Conservation (phyloP, 2,113 vertebrate species). For the Oxygymnocypris stewartii region DNA sequence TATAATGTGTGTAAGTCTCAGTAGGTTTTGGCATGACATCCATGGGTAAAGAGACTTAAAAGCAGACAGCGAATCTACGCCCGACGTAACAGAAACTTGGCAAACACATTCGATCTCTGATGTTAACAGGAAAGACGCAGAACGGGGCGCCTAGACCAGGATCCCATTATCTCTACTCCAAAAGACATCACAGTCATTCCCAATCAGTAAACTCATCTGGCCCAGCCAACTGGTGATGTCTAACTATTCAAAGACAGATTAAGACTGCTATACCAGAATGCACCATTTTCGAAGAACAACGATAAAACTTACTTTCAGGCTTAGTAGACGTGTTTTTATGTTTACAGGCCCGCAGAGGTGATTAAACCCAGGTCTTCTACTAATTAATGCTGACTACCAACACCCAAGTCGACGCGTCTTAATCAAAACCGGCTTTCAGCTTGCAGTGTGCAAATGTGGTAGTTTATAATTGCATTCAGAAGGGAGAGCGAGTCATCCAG, state of each 20-base stretch:
- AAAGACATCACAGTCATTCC: background rate
- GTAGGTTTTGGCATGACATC: conserved; percentile 38
- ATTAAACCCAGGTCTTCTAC: conserved; percentile 41
- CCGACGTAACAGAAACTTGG: conserved; percentile 43
- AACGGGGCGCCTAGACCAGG: background rate
- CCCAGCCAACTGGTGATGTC: background rate
- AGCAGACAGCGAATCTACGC: conserved; percentile 38
- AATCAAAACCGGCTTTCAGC: conserved; percentile 45
- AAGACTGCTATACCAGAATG: conserved; percentile 1
- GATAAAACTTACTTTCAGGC: background rate
- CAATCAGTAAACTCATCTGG: background rate
- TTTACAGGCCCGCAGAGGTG: conserved; percentile 20
- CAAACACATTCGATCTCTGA: conserved; percentile 12
- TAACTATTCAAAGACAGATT: background rate
- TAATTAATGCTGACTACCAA: conserved; percentile 31
- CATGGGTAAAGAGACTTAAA: conserved; percentile 23
- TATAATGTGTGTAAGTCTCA: conserved; percentile 30
- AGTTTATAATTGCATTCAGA: conserved; percentile 35
- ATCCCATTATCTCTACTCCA: background rate
- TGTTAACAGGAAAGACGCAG: conserved; percentile 1
- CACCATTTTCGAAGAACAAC: background rate
- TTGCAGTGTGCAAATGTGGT: conserved; percentile 33
- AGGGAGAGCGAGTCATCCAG: conserved; percentile 16
- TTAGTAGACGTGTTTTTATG: background rate
- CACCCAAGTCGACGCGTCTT: conserved; percentile 28